Conservation (phyloP, 2,113 vertebrate genomes). For the Donacobius atricapilla region DNA sequence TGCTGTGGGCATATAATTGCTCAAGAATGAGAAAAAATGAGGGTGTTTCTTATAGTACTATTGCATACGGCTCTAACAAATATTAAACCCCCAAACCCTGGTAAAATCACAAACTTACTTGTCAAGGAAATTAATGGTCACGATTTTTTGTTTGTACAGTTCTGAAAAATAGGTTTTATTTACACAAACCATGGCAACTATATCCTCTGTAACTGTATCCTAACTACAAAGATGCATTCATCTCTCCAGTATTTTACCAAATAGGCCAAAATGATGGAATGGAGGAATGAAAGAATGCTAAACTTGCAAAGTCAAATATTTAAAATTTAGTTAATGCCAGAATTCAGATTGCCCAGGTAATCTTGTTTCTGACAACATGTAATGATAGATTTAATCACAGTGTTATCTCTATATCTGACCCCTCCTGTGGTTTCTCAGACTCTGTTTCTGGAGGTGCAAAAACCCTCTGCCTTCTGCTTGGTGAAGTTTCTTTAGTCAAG, state of each 20-base stretch:
- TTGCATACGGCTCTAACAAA: background rate
- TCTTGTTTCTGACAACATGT: background rate
- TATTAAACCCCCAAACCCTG: background rate
- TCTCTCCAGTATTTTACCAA: background rate
- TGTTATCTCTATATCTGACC: background rate
- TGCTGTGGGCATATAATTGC: background rate
- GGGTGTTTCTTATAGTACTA: background rate
- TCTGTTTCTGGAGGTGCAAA: background rate
- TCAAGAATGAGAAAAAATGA: background rate
- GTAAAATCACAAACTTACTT: background rate
- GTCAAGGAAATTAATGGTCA: constrained; percentile 31
- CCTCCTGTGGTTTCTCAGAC: background rate
- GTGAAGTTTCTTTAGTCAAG: background rate
- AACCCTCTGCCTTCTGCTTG: background rate
- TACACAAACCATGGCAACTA: constrained; percentile 6
- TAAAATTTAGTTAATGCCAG: background rate
- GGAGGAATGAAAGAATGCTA: background rate
- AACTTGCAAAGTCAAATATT: background rate
- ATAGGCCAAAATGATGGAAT: constrained; percentile 6
- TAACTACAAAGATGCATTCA: background rate
- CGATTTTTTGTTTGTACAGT: background rate
- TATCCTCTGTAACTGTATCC: background rate
- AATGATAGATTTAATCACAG: background rate
- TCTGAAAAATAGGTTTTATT: constrained; percentile 38
- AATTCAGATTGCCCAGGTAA: background rate